Evolutionary conservation across 2,888 invertebrate genomes (phyloP), one percentile per base, ranked within the genome.

Genomic region (Entomobrya proxima): DNA sequence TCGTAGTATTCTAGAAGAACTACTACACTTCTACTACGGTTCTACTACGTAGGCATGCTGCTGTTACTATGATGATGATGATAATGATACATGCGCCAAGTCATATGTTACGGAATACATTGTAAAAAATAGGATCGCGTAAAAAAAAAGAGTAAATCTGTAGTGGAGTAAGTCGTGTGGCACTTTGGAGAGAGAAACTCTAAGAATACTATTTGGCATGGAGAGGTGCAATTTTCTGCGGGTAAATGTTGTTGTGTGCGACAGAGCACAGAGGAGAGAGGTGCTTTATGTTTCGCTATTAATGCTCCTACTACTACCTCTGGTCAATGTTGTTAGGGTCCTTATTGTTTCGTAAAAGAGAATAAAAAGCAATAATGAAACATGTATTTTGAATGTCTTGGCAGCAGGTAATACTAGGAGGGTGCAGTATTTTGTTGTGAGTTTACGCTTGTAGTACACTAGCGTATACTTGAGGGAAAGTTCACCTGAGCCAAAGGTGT

Each of bases 21-120:
- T n/a, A n/a, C n/a, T n/a, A n/a, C n/a, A n/a, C n/a, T n/a, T n/a
- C n/a, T n/a, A n/a, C n/a, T n/a, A n/a, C 7, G 18, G 52, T 7
- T 52, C 18, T 18, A n/a, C n/a, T 18, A 18, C 21, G 18, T 67
- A 67, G 7, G 18, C 27, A 35, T 37, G 18, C 21, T n/a, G 44
- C n/a, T n/a, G n/a, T n/a, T 30, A 32, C n/a, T 21, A 15, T 30
- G 4, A 24, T 24, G 27, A 24, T 27, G 13, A 58, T 9, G 3
- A 61, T 30, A 3, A 61, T 61, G 15, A 1, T 27, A 27, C 27
- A 35, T 18, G 18, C 52, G 40, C 15, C 37, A 52, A 76, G 76
- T 76, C 76, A 76, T 76, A 76, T 76, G 76, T 76, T 76, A 76
- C 76, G 24, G 76, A 76, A 37, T 58, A 76, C 35, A 55, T 44